A percentile compares a stretch with the other conserved stretches of the same genome.
phyloP scores from a whole-genome alignment of 2,888 invertebrate genomes.

The Erebia ligea region DNA sequence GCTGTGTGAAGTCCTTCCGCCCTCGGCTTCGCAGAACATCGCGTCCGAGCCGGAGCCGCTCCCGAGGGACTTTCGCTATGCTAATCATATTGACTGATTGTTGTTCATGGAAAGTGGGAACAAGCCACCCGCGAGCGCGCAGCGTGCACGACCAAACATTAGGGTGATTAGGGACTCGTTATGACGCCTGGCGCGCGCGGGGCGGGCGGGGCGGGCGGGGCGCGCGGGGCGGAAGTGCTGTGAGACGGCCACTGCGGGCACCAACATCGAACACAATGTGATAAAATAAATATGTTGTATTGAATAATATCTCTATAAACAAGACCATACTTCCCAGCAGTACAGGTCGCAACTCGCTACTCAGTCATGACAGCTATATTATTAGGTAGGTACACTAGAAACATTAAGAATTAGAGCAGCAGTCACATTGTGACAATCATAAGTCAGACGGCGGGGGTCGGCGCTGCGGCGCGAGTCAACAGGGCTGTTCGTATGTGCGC shows the following conservation, averaged over 20 bases:
- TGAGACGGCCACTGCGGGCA: neutral
- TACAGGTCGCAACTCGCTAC: too few species aligned
- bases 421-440: neutral
- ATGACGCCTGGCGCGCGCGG: neutral
- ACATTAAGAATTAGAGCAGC: too few species aligned
- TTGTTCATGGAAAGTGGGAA: neutral
- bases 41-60: neutral
- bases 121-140: neutral
- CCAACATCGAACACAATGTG: too few species aligned
- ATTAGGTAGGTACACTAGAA: too few species aligned
- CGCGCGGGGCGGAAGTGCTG: neutral
- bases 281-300: too few species aligned
- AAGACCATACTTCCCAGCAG: too few species aligned
- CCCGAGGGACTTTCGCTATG: neutral
- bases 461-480: neutral
- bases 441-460: neutral
- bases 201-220: too few species aligned
- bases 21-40: neutral
- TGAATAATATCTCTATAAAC: too few species aligned
- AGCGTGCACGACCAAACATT: neutral
- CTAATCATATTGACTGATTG: neutral
- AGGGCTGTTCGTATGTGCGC: neutral
- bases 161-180: neutral
- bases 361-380: neutral
- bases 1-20: neutral